A percentile compares a stretch with the other conserved stretches of the same genome.
These are phyloP conservation scores for Eulemur coronatus DNA, from an alignment of 2,797 vertebrate species.

Conservation along the genomic window DNA sequence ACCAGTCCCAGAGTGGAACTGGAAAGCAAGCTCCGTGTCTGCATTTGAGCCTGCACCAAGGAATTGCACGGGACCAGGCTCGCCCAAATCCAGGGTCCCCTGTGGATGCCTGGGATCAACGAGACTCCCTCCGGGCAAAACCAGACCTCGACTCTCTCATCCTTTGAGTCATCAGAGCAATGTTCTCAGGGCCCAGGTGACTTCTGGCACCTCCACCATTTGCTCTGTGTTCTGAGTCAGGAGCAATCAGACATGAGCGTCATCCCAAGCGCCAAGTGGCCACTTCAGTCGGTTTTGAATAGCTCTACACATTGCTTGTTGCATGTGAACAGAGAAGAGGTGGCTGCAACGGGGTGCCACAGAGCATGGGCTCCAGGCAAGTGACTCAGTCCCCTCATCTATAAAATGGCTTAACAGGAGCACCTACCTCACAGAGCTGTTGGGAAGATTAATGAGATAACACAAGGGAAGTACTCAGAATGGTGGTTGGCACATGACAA, in stretches of 20 bases:
- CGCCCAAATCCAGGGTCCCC: neutral
- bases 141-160: neutral
- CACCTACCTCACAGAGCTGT: neutral
- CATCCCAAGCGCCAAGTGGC: rapidly evolving
- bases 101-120: neutral
- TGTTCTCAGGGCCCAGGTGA: neutral
- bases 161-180: neutral
- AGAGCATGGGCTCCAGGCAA: neutral
- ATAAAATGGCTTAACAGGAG: neutral
- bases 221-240: neutral
- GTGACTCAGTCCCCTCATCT: neutral
- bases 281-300: neutral
- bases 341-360: too few relatives aligned
- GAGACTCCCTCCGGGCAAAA: neutral
- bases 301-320: neutral
- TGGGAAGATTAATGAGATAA: neutral
- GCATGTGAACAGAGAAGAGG: neutral
- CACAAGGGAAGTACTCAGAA: neutral
- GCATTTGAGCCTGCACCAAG: neutral
- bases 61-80: neutral
- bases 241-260: rapidly evolving
- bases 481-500: neutral
- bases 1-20: neutral
- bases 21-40: neutral
- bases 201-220: neutral